Percentiles rank a stretch among this genome's conserved stretches.
Evolutionary conservation across 2,888 invertebrate genomes (phyloP).

Genomic region (Folsomia manolachei): DNA sequence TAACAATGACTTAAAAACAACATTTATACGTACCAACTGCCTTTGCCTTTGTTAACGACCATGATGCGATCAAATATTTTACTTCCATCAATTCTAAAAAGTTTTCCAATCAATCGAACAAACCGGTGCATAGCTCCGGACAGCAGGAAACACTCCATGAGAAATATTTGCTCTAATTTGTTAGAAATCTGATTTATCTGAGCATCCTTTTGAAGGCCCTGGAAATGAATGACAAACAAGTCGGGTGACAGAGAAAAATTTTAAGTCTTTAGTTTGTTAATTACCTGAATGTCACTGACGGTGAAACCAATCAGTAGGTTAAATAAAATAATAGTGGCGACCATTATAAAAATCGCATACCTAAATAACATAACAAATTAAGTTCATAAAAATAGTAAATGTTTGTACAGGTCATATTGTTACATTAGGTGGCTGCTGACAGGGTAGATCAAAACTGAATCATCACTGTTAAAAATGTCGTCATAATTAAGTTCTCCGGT

Average conservation of each 20-base stretch:
- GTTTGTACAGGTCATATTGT: too few species aligned
- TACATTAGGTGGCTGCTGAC: conserved; percentile 28
- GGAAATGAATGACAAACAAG: neutral
- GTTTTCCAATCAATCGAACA: conserved; percentile 15
- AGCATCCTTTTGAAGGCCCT: conserved; percentile 42
- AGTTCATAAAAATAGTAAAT: too few species aligned
- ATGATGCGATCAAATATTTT: conserved; percentile 12
- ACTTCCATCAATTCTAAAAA: neutral
- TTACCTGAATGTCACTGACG: conserved; percentile 34
- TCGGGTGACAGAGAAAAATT: too few species aligned
- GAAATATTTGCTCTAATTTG: conserved; percentile 42
- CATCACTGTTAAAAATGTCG: conserved; percentile 30
- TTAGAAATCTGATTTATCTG: conserved; percentile 43
- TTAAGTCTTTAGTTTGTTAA: too few species aligned
- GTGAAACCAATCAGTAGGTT: conserved; percentile 41
- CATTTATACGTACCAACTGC: neutral
- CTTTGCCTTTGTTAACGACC: conserved; percentile 6
- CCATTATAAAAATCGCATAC: conserved; percentile 29
- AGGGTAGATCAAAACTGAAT: conserved; percentile 28
- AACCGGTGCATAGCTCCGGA: conserved; percentile 21
- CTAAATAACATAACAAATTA: too few species aligned
- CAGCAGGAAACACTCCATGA: conserved; percentile 41
- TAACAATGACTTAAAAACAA: too few species aligned
- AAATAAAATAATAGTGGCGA: conserved; percentile 36
- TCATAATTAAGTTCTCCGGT: conserved; percentile 39